These are phyloP conservation scores for Pithys albifrons DNA, from an alignment of 2,113 vertebrate genomes.

Conservation along the genomic window DNA sequence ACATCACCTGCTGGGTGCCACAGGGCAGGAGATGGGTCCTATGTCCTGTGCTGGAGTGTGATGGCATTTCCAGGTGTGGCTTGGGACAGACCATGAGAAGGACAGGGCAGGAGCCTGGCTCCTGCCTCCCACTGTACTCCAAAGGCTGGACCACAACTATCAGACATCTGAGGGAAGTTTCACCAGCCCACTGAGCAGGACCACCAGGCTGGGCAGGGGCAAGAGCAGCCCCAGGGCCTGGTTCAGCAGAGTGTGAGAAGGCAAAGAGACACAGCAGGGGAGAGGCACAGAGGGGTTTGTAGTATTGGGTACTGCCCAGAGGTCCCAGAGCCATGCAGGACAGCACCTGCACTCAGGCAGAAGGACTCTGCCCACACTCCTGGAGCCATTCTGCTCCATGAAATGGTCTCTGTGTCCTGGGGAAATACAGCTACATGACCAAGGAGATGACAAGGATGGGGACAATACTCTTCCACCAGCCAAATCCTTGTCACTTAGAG, in stretches of 20 bases:
- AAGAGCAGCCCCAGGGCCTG: neutral
- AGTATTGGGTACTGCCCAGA: neutral
- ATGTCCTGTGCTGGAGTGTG: rapidly evolving
- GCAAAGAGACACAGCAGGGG: neutral
- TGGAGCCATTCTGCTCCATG: rapidly evolving
- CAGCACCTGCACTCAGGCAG: neutral
- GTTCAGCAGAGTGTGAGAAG: neutral
- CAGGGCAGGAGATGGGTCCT: neutral
- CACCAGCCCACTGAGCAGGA: neutral
- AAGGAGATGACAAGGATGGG: neutral
- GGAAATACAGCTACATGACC: neutral
- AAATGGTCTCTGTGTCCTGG: neutral
- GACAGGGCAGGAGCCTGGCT: neutral
- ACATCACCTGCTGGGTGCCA: neutral
- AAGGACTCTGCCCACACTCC: neutral
- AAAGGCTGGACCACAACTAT: neutral
- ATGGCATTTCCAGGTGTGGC: neutral
- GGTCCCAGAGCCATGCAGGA: rapidly evolving
- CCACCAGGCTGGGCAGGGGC: neutral
- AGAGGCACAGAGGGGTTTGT: neutral
- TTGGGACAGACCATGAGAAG: neutral
- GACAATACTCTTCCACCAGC: neutral
- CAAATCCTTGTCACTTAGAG: neutral
- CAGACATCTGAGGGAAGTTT: neutral
- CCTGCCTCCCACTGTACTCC: neutral